Evolutionary conservation across 2,113 vertebrate genomes (phyloP).

Genomic region (Phaethornis superciliosus): DNA sequence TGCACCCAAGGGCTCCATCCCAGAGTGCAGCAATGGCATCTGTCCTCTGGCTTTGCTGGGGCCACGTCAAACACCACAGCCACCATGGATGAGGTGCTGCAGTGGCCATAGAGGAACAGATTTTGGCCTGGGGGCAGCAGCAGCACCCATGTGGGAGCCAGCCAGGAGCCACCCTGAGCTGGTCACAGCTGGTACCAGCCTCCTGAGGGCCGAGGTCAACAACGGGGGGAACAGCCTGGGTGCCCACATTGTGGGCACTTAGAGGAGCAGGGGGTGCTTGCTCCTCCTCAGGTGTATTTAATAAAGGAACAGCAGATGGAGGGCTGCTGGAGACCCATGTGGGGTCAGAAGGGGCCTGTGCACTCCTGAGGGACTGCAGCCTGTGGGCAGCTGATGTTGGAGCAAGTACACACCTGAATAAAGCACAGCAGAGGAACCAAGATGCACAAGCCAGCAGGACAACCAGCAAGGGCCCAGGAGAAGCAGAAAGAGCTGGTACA

Average conservation of each 20-base stretch:
- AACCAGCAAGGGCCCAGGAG: background rate
- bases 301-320: background rate
- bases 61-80: rapidly evolving
- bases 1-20: background rate
- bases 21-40: rapidly evolving
- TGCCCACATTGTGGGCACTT: rapidly evolving
- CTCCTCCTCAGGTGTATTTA: background rate
- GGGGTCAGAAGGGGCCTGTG: background rate
- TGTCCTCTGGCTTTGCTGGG: background rate
- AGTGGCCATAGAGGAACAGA: background rate
- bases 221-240: background rate
- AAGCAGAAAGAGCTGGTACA: background rate
- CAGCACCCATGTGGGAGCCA: rapidly evolving
- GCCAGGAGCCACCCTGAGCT: background rate
- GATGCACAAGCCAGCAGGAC: background rate
- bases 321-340: background rate
- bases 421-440: background rate
- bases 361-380: rapidly evolving
- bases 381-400: rapidly evolving
- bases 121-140: background rate
- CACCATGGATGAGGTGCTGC: background rate
- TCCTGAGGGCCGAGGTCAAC: background rate
- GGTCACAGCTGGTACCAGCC: background rate
- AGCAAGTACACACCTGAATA: background rate
- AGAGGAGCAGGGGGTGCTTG: background rate